Evolutionary conservation across 35 echinoderm and acorn worm genomes (phyloP).

Genomic region (Chiridota heheva): DNA sequence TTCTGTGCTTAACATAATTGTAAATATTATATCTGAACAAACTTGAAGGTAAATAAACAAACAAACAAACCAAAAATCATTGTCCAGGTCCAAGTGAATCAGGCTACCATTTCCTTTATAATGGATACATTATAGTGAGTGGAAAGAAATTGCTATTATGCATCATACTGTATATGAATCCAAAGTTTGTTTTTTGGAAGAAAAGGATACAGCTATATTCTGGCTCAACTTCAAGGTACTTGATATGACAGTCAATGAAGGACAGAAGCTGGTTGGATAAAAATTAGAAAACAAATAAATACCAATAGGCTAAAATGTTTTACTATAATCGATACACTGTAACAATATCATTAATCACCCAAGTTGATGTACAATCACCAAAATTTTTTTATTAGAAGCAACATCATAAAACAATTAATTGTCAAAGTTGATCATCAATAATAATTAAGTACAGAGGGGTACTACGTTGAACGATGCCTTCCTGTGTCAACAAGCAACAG

Average conservation of each 20-base stretch:
- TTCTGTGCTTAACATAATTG: too few species aligned
- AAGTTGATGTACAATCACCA: not conserved
- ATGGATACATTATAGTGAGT: not conserved
- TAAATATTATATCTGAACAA: too few species aligned
- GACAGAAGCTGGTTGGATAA: constrained; percentile 82
- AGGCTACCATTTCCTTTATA: constrained; percentile 3
- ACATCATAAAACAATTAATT: not conserved
- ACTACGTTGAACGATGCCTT: not conserved
- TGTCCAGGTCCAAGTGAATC: too few species aligned
- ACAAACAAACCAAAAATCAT: too few species aligned
- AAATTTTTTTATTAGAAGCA: not conserved
- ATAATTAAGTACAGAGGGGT: not conserved
- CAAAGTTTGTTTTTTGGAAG: not conserved
- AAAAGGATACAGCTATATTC: constrained; percentile 99
- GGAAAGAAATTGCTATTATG: not conserved
- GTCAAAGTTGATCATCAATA: not conserved
- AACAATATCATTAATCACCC: not conserved
- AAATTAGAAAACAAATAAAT: constrained; percentile 23
- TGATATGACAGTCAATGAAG: constrained; percentile 79
- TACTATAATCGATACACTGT: not conserved
- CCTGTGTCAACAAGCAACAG: too few species aligned
- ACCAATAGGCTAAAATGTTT: not conserved
- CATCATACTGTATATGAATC: not conserved
- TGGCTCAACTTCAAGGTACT: constrained; percentile 82
- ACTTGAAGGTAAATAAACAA: too few species aligned